Base-by-base conservation (phyloP, 2,888 invertebrate genomes). In the Allolobophora icterica region DNA sequence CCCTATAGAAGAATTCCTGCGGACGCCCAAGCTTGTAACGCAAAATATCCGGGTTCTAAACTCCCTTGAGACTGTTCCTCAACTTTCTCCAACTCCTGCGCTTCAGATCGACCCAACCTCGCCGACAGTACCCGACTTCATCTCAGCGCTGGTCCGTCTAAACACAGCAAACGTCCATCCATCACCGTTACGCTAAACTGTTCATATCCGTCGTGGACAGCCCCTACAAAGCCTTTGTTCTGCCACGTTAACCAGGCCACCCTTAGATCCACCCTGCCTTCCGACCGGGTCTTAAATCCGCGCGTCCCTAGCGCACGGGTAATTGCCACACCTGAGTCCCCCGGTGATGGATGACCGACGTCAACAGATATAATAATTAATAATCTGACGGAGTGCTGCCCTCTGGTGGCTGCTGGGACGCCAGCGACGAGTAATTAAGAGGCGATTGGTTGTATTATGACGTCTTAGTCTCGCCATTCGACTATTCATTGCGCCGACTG, bases 341-440 rank as follows among this genome's bases (percentile, higher is more conserved):
- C 30, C 17, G 30, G 71, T 71, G 71, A 71, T 71, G 4, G 71
- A 71, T 71, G n/a, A 13, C 71, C n/a, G 71, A 71, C 71, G 71
- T 71, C 71, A 71, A 71, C 71, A n/a, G n/a, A 71, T 71, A 71
- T 71, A 71, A 71, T 71, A 71, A 71, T 71, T 71, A 71, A 71
- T 71, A 71, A 71, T 71, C 71, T 71, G 71, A 71, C 71, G 71
- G 71, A 71, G 71, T 71, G 71, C 71, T n/a, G n/a, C 71, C 71
- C 71, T n/a, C 71, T 71, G 71, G 71, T n/a, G 71, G 13, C n/a
- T n/a, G 71, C n/a, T 71, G 58, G 24, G 24, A 30, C 24, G 3
- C 58, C 58, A 58, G 24, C 58, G 58, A 58, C 30, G n/a, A 71
- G 71, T 71, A 71, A 71, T 71, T 71, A 71, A 71, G 30, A 71